A percentile compares a stretch with the other conserved stretches of the same genome.
phyloP scores from a whole-genome alignment of 2,113 vertebrate genomes.

The Petroica traversi region DNA sequence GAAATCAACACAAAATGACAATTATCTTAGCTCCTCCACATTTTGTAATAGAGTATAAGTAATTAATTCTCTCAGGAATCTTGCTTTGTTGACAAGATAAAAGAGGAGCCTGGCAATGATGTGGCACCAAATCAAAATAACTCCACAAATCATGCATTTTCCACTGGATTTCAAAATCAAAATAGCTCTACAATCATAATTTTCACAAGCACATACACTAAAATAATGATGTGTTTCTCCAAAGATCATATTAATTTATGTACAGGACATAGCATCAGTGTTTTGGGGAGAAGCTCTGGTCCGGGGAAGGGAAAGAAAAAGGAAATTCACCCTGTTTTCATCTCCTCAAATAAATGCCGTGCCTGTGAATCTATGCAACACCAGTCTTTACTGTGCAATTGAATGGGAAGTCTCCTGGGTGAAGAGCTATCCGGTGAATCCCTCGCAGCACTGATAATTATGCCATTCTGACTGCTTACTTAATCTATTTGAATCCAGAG shows the following conservation, averaged over 20 bases:
- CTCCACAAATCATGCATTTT: conserved; percentile 56
- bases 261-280: not conserved
- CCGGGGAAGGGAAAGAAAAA: not conserved
- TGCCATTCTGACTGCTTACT: conserved; percentile 69
- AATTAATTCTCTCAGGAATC: conserved; percentile 66
- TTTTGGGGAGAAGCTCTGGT: not conserved
- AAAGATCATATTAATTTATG: conserved; percentile 3
- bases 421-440: conserved; percentile 49
- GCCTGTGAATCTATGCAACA: not conserved
- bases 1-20: conserved; percentile 65
- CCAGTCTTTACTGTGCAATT: conserved; percentile 24
- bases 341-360: not conserved
- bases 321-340: not conserved
- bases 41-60: conserved; percentile 50
- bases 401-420: conserved; percentile 60
- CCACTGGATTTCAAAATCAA: conserved; percentile 55
- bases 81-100: conserved; percentile 66
- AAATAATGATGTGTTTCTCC: conserved; percentile 18
- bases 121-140: conserved; percentile 68
- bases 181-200: conserved; percentile 52
- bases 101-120: conserved; percentile 60
- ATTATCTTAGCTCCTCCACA: conserved; percentile 51
- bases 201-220: not conserved
- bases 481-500: conserved; percentile 78
- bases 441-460: conserved; percentile 67